These are phyloP conservation scores for Drosophila suboccidentalis DNA, from an alignment of 2,888 invertebrate species.

Conservation along the genomic window DNA sequence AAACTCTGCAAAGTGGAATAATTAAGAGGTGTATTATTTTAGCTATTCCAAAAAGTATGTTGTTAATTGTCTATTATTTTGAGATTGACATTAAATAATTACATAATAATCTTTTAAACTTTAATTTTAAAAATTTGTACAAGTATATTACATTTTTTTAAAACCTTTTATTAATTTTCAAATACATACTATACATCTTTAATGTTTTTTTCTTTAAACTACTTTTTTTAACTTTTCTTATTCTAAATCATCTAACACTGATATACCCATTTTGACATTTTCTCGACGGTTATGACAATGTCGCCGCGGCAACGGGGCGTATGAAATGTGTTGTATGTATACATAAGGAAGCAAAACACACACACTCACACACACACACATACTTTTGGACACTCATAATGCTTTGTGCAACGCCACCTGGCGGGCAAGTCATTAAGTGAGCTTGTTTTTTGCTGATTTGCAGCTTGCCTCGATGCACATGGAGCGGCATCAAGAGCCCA, in stretches of 20 bases:
- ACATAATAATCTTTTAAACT: no score
- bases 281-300: conserved; percentile 34
- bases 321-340: conserved; percentile 45
- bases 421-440: conserved; percentile 75
- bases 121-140: no score
- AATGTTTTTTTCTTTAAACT: not conserved
- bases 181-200: not conserved
- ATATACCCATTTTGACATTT: conserved; percentile 4
- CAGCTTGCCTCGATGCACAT: conserved; percentile 25
- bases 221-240: not conserved
- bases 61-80: no score
- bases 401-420: conserved; percentile 59
- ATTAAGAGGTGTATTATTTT: no score
- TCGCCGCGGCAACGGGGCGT: conserved; percentile 40
- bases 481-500: conserved; percentile 55
- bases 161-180: not conserved
- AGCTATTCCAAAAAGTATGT: no score
- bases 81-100: no score
- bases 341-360: conserved; percentile 41
- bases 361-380: not conserved
- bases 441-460: conserved; percentile 73
- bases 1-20: not conserved
- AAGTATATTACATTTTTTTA: no score
- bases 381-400: conserved; percentile 31
- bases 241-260: not conserved